A percentile compares a stretch with the other conserved stretches of the same genome.
Evolutionary conservation across 2,888 invertebrate genomes (phyloP).

Genomic region (Zaprionus bogoriensis): DNA sequence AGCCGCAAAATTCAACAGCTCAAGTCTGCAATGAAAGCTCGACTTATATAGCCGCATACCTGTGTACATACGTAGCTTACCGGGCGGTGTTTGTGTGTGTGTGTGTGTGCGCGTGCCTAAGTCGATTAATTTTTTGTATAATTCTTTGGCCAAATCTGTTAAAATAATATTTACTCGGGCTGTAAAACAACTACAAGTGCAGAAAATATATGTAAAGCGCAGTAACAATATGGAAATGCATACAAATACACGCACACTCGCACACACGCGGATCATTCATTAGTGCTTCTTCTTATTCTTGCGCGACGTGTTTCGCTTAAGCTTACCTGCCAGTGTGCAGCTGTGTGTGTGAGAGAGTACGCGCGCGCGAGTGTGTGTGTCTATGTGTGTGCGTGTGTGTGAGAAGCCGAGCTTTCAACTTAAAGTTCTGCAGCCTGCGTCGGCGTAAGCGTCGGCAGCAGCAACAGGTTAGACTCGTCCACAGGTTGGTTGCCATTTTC

Average conservation of each 20-base stretch:
- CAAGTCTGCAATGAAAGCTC: slow-evolving; percentile 11
- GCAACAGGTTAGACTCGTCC: slow-evolving; percentile 68
- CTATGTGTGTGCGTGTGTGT: slow-evolving; percentile 24
- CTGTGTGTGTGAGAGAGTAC: slow-evolving; percentile 31
- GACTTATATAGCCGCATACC: slow-evolving; percentile 1
- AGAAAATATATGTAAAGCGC: slow-evolving; percentile 27
- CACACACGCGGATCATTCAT: slow-evolving; percentile 63
- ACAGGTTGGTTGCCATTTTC: slow-evolving; percentile 69
- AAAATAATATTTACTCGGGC: slow-evolving; percentile 12
- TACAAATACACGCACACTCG: slow-evolving; percentile 20
- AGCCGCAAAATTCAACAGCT: slow-evolving; percentile 2
- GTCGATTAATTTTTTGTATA: too few relatives aligned
- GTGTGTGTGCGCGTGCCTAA: not conserved
- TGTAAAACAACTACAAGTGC: slow-evolving; percentile 28
- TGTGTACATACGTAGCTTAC: slow-evolving; percentile 16
- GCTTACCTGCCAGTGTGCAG: slow-evolving; percentile 50
- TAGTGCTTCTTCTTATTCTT: slow-evolving; percentile 48
- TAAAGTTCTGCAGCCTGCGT: slow-evolving; percentile 68
- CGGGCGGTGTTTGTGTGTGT: slow-evolving; percentile 26
- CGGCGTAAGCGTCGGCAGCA: slow-evolving; percentile 52
- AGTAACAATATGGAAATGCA: slow-evolving; percentile 26
- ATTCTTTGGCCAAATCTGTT: too few relatives aligned
- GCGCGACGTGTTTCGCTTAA: slow-evolving; percentile 65
- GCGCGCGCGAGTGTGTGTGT: slow-evolving; percentile 9
- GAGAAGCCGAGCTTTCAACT: slow-evolving; percentile 59